Percentiles rank a stretch among this genome's conserved stretches.
Conservation (phyloP, 2,797 vertebrate species). For the Danio tinwini region DNA sequence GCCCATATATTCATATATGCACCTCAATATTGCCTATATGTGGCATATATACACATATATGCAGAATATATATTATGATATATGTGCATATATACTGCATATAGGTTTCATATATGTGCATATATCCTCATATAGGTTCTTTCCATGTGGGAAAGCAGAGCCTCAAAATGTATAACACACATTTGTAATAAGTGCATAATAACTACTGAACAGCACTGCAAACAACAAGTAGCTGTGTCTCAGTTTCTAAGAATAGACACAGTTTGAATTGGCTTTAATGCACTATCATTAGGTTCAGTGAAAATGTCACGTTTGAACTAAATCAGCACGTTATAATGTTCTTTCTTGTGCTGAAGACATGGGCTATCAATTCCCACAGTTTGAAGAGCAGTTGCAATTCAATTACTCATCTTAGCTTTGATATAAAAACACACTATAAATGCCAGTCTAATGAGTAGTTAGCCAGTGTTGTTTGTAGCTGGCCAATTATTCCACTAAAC, state of each 20-base stretch:
- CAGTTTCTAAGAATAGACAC: slow-evolving; percentile 21
- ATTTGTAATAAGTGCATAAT: neutral
- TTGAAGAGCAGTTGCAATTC: slow-evolving; percentile 3
- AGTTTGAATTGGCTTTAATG: slow-evolving; percentile 10
- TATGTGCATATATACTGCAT: too few relatives aligned
- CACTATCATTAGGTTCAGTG: slow-evolving; percentile 14
- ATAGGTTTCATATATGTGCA: too few relatives aligned
- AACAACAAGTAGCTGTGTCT: neutral
- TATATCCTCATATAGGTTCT: too few relatives aligned
- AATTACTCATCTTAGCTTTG: slow-evolving; percentile 8
- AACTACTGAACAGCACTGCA: neutral
- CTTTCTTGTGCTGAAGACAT: slow-evolving; percentile 8
- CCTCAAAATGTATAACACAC: neutral
- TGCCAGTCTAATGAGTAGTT: slow-evolving; percentile 29
- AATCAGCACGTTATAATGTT: slow-evolving; percentile 9
- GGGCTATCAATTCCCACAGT: slow-evolving; percentile 24
- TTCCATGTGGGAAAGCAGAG: too few relatives aligned
- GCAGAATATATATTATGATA: too few relatives aligned
- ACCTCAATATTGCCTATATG: too few relatives aligned
- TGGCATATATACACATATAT: too few relatives aligned
- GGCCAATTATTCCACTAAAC: slow-evolving; percentile 41
- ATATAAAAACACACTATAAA: slow-evolving; percentile 1
- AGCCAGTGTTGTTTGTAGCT: slow-evolving; percentile 8
- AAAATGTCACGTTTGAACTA: slow-evolving; percentile 25
- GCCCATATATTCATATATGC: too few relatives aligned